phyloP scores from a whole-genome alignment of 2,888 invertebrate species.

The Lasioglossum marginatum region DNA sequence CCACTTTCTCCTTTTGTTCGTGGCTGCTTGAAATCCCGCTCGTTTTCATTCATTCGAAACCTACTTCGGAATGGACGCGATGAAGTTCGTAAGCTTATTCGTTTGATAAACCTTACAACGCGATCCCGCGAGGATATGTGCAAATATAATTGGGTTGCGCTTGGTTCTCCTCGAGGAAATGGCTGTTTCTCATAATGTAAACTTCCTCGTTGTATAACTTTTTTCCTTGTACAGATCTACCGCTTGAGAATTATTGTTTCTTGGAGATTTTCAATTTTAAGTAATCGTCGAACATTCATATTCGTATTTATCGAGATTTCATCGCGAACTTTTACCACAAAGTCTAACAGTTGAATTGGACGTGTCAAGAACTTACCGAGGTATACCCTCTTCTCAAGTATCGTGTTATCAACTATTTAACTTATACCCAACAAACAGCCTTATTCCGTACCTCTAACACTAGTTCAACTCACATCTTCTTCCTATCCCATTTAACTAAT shows the following conservation, averaged over 20 bases:
- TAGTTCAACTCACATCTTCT: not conserved
- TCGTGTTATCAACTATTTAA: not conserved
- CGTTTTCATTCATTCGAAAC: not conserved
- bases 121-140: not conserved
- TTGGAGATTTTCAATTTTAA: not conserved
- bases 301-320: not conserved
- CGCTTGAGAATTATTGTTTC: not conserved
- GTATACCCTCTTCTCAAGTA: not conserved
- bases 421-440: not conserved
- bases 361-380: not conserved
- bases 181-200: not conserved
- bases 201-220: not conserved
- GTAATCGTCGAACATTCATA: not conserved
- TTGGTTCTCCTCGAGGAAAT: not conserved
- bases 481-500: not conserved
- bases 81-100: not conserved
- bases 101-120: not conserved
- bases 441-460: not conserved
- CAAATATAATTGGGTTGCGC: not conserved
- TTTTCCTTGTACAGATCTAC: not conserved
- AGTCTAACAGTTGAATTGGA: not conserved
- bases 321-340: not conserved
- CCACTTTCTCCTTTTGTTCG: slow-evolving; percentile 6
- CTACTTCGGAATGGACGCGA: not conserved
- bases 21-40: not conserved